Evolutionary conservation across 2,888 invertebrate genomes (phyloP), one percentile per base, ranked within the genome.

Genomic region (Lapara coniferarum): DNA sequence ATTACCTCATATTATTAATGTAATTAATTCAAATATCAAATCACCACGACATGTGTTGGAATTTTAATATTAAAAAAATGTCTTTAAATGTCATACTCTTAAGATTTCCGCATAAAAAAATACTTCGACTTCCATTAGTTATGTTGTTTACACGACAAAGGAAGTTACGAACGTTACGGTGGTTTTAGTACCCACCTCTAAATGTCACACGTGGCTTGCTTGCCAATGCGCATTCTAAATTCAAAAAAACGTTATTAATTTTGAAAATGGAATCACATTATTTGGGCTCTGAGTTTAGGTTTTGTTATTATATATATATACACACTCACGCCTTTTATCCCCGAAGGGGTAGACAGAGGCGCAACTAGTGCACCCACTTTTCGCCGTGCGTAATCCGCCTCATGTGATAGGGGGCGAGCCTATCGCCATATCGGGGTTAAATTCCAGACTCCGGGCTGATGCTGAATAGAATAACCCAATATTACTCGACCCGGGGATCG

Each of bases 41-140:
- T 37, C 37, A 37, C 2, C 7, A 3, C 37, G 37, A 37, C 5
- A 37, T 37, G 8, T 37, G 5, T 53, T 56, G 13, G 3, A 0
- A 56, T 25, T 12, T 25, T 25, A 14, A 37, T 13, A 13, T 57
- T 13, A 30, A 57, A 57, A 57, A 57, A 12, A 30, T 6, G 14
- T 30, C 13, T n/a, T 16, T 46, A 46, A 63, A 63, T 63, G 12
- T 46, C 19, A 46, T 49, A 3, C n/a, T 19, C 12, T 16, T 10
- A 66, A 53, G 14, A 30, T 14, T 16, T 16, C 52, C 25, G 37
- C 30, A 66, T 49, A 14, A 25, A 25, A 2, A 51, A 66, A 66
- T 13, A 30, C 7, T n/a, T 74, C 78, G 81, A 78, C 74, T 78
- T 76, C 37, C 68, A 37, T 16, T 74, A 67, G 80, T 81, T 69